Evolutionary conservation across 2,797 vertebrate genomes (phyloP).

Genomic region (Periparus ater): DNA sequence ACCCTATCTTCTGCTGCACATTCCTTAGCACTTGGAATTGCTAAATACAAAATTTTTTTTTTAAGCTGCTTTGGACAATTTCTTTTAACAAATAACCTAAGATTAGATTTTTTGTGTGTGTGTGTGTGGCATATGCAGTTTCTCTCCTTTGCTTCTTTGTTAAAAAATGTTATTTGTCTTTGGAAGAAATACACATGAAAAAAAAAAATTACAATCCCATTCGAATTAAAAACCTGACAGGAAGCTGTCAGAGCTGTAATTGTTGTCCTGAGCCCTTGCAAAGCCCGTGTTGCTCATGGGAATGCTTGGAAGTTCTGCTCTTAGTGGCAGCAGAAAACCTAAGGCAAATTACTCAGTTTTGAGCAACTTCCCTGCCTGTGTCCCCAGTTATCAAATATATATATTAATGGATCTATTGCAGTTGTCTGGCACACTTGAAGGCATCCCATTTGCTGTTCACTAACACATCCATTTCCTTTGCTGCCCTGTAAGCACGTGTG

Average conservation of each 20-base stretch:
- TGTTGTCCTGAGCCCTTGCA: not conserved
- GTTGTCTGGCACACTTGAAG: fast-evolving
- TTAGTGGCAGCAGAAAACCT: not conserved
- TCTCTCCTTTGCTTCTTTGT: not conserved
- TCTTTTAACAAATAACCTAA: not conserved
- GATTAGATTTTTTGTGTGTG: not conserved
- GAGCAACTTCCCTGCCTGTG: not conserved
- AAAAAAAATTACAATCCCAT: not conserved
- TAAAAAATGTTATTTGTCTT: not conserved
- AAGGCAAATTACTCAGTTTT: not conserved
- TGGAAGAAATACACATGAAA: not conserved
- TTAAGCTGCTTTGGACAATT: not conserved
- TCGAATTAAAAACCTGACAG: slow-evolving; percentile 52
- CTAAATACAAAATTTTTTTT: not conserved
- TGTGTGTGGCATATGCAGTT: not conserved
- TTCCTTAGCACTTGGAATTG: not conserved
- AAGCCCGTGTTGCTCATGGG: not conserved
- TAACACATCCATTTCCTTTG: not conserved
- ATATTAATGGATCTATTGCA: not conserved
- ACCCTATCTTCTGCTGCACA: not conserved
- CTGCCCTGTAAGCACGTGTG: not conserved
- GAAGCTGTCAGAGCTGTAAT: slow-evolving; percentile 27
- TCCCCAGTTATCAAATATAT: not conserved
- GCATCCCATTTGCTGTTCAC: not conserved
- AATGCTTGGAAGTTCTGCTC: not conserved